Percentiles rank a stretch among this genome's conserved stretches.
phyloP scores from a whole-genome alignment of 1,140 invertebrate genomes.

The Scaptomyza pallida region DNA sequence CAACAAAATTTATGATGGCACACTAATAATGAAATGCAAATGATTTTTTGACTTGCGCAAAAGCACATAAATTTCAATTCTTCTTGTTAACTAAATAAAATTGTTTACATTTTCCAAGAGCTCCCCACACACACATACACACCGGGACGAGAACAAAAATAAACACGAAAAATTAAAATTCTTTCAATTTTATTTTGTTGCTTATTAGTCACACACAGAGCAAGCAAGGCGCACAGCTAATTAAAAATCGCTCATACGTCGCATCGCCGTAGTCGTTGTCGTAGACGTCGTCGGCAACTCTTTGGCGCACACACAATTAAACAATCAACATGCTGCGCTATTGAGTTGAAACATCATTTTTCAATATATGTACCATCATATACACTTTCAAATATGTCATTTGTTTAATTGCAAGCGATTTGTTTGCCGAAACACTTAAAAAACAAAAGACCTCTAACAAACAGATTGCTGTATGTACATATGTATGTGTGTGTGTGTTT shows the following conservation, averaged over 20 bases:
- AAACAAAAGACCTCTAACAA: background rate
- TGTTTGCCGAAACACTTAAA: constrained; percentile 18
- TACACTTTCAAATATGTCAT: constrained; percentile 26
- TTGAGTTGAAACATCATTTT: background rate
- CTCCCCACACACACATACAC: constrained; percentile 1
- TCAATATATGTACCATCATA: background rate
- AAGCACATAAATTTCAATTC: constrained; percentile 38
- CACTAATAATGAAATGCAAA: constrained; percentile 13
- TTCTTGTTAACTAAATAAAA: constrained; percentile 47
- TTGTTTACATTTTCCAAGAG: constrained; percentile 48
- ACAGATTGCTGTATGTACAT: background rate
- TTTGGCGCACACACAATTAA: constrained; percentile 30
- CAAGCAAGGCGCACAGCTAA: constrained; percentile 15
- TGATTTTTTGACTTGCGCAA: constrained; percentile 22
- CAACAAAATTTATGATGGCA: background rate
- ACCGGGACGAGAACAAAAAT: background rate
- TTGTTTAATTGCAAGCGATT: constrained; percentile 41
- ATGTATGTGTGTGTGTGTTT: too few species aligned
- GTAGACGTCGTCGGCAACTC: background rate
- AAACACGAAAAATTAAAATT: background rate
- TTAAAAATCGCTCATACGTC: constrained; percentile 50
- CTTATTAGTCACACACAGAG: constrained; percentile 22
- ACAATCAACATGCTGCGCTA: constrained; percentile 7
- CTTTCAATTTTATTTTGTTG: constrained; percentile 1
- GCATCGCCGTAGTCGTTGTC: background rate